Percentiles rank a stretch among this genome's conserved stretches.
Evolutionary conservation across 2,888 invertebrate genomes (phyloP).

Genomic region (Aromia moschata): DNA sequence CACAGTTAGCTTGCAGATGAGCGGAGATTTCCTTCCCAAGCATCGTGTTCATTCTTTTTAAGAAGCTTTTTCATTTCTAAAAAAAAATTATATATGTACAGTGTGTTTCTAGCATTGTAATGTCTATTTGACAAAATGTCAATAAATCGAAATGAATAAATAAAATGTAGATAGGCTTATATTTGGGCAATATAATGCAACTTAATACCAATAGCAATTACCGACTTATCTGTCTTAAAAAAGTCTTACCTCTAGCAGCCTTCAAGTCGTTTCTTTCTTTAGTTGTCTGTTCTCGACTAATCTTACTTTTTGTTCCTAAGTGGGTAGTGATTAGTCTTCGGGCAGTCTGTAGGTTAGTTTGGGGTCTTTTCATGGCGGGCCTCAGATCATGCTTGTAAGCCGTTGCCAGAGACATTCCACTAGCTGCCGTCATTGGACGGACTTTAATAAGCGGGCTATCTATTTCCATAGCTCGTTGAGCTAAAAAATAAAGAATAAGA

Average conservation of each 20-base stretch:
- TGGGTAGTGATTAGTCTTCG: slow-evolving; percentile 59
- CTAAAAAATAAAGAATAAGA: slow-evolving; percentile 45
- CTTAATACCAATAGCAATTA: too few species aligned
- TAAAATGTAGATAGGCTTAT: too few species aligned
- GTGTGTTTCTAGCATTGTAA: neutral
- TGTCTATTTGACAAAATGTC: too few species aligned
- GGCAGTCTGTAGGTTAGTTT: slow-evolving; percentile 60
- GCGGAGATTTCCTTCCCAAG: slow-evolving; percentile 60
- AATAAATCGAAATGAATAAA: too few species aligned
- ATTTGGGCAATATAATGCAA: too few species aligned
- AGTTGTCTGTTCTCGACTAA: slow-evolving; percentile 56
- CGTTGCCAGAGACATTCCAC: slow-evolving; percentile 51
- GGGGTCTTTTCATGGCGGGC: slow-evolving; percentile 61
- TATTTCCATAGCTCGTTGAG: slow-evolving; percentile 56
- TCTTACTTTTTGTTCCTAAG: slow-evolving; percentile 56
- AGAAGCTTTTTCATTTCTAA: slow-evolving; percentile 54
- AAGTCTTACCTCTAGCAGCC: slow-evolving; percentile 56
- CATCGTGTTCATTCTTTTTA: slow-evolving; percentile 59
- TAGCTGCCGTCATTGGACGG: slow-evolving; percentile 58
- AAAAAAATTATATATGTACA: slow-evolving; percentile 29
- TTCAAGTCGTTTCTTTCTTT: slow-evolving; percentile 56
- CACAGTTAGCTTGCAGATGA: slow-evolving; percentile 35
- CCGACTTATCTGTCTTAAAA: too few species aligned
- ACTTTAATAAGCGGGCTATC: slow-evolving; percentile 58
- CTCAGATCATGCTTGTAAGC: slow-evolving; percentile 56